phyloP scores from a whole-genome alignment of 2,113 vertebrate genomes.

The Todiramphus saurophagus region DNA sequence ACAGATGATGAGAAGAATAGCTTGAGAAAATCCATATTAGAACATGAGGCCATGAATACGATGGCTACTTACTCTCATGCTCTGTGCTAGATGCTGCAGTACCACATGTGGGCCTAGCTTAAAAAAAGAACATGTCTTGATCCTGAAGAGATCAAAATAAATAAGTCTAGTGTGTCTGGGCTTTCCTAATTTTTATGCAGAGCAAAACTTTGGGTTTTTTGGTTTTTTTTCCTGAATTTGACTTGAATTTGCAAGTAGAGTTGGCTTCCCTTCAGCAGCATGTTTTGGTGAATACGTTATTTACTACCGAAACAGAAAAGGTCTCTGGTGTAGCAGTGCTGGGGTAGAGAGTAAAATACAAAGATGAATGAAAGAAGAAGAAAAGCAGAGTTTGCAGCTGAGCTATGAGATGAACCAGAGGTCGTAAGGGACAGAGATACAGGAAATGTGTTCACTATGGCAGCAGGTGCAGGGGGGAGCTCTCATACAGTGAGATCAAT shows the following conservation, averaged over 20 bases:
- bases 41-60: neutral
- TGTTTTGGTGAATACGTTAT: neutral
- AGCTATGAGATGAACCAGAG: neutral
- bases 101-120: neutral
- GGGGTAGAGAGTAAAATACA: neutral
- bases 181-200: neutral
- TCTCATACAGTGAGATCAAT: neutral
- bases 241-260: neutral
- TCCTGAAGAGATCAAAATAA: neutral
- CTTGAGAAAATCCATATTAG: neutral
- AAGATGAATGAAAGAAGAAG: slow-evolving; percentile 21
- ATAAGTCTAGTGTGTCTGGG: neutral
- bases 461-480: slow-evolving; percentile 34
- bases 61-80: neutral
- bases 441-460: slow-evolving; percentile 41
- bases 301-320: neutral
- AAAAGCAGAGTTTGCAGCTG: slow-evolving; percentile 39
- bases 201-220: neutral
- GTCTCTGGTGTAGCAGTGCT: neutral
- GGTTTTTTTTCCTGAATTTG: neutral
- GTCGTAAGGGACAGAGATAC: neutral
- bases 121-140: neutral
- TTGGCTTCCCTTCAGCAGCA: neutral
- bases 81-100: neutral
- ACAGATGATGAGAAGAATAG: neutral